A percentile compares a stretch with the other conserved stretches of the same genome.
Conservation (phyloP, 2,797 vertebrate species). For the Sitta carolinensis region DNA sequence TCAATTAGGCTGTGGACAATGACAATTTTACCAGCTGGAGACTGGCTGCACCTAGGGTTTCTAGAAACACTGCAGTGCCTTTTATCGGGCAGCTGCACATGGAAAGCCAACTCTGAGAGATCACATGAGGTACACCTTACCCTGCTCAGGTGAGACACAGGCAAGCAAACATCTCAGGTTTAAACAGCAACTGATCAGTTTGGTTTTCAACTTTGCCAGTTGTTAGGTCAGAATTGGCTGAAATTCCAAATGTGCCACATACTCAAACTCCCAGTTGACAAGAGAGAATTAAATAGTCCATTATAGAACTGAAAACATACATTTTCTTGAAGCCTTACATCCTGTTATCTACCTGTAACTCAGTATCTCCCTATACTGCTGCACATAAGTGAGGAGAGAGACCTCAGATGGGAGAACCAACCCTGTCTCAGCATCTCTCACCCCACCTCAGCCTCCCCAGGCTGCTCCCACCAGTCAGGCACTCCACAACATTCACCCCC, state of each 20-base stretch:
- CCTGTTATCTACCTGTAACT: background rate
- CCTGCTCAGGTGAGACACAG: background rate
- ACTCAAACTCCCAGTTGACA: background rate
- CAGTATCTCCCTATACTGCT: background rate
- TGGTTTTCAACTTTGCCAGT: background rate
- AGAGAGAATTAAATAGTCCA: background rate
- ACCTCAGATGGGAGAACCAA: background rate
- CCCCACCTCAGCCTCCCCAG: background rate
- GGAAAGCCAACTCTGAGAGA: background rate
- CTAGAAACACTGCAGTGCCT: background rate
- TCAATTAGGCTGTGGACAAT: background rate
- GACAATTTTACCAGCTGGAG: slow-evolving; percentile 55
- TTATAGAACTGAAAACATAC: background rate
- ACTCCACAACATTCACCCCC: fast-evolving
- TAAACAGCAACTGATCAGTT: background rate
- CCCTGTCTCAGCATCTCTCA: background rate
- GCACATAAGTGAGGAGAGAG: fast-evolving
- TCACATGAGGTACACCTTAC: background rate
- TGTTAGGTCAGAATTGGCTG: background rate
- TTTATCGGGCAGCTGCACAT: background rate
- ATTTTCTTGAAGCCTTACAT: background rate
- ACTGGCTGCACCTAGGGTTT: background rate
- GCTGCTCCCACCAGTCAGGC: background rate
- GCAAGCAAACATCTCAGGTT: background rate
- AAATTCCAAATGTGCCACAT: background rate